phyloP scores from a whole-genome alignment of 1,140 invertebrate genomes.

The Caenorhabditis latens region DNA sequence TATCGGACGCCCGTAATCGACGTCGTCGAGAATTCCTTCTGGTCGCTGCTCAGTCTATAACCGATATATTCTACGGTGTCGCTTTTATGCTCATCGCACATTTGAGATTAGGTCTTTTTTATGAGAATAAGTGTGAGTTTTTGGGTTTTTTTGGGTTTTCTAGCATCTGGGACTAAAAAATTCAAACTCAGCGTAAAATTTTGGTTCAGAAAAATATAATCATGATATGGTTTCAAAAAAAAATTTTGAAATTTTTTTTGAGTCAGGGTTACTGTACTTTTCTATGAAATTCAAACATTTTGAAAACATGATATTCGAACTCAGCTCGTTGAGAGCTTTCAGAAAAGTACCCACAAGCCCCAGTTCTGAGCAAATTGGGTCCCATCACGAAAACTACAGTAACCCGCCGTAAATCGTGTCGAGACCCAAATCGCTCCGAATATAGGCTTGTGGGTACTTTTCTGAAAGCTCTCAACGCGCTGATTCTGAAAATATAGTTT shows the following conservation, averaged over 20 bases:
- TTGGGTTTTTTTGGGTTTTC: too few relatives aligned
- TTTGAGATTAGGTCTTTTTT: conserved; percentile 24
- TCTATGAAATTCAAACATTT: too few relatives aligned
- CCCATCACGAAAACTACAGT: neutral
- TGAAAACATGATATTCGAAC: too few relatives aligned
- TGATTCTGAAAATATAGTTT: too few relatives aligned
- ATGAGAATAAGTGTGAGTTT: conserved; percentile 40
- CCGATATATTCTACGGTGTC: conserved; percentile 52
- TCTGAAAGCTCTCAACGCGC: too few relatives aligned
- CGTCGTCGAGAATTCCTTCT: conserved; percentile 48
- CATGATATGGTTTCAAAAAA: neutral
- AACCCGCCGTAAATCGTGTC: neutral
- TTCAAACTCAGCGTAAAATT: too few relatives aligned
- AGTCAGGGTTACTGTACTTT: too few relatives aligned
- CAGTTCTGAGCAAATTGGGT: neutral
- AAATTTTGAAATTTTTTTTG: too few relatives aligned
- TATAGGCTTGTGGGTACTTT: too few relatives aligned
- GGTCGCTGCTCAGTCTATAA: conserved; percentile 35
- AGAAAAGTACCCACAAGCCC: conserved; percentile 3
- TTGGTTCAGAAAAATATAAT: neutral
- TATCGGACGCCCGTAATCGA: conserved; percentile 27
- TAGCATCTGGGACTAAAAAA: too few relatives aligned
- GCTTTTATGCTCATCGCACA: conserved; percentile 61
- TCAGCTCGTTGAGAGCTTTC: neutral
- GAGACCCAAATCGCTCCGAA: too few relatives aligned